Evolutionary conservation across 2,888 invertebrate species (phyloP).

Genomic region (Amiota communis): DNA sequence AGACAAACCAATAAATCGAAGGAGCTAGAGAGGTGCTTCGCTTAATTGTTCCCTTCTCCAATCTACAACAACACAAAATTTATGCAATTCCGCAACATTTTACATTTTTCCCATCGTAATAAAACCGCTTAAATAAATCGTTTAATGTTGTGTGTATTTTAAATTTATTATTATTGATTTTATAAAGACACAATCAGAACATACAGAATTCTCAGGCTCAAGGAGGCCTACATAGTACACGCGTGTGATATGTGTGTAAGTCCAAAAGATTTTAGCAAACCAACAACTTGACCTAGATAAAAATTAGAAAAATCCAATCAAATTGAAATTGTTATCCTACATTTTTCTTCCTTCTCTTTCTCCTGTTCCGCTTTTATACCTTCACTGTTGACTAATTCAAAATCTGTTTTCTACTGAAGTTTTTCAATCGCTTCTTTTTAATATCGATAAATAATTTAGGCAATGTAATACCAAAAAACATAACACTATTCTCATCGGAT

Average conservation of each 20-base stretch:
- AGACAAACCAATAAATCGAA: not conserved
- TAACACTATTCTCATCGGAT: slow-evolving; percentile 67
- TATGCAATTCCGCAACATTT: slow-evolving; percentile 6
- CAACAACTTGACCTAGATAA: not conserved
- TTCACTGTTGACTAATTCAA: too few relatives aligned
- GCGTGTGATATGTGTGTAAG: too few relatives aligned
- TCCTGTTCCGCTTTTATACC: not conserved
- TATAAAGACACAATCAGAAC: not conserved
- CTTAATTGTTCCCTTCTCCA: slow-evolving; percentile 14
- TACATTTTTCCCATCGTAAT: not conserved
- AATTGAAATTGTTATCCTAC: too few relatives aligned
- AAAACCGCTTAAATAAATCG: slow-evolving; percentile 18
- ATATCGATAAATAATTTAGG: slow-evolving; percentile 70
- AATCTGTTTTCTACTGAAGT: slow-evolving; percentile 39
- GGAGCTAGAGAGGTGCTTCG: not conserved
- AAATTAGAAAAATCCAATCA: too few relatives aligned
- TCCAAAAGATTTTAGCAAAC: not conserved
- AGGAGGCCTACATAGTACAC: too few relatives aligned
- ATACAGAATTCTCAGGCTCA: too few relatives aligned
- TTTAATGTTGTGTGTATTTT: not conserved
- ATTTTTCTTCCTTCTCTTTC: not conserved
- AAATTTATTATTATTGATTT: slow-evolving; percentile 21
- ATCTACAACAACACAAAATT: not conserved
- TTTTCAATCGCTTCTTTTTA: slow-evolving; percentile 52
- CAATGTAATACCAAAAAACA: slow-evolving; percentile 69